Conservation (phyloP, 1,140 invertebrate species). For the Pygmarrhopalites habei region DNA sequence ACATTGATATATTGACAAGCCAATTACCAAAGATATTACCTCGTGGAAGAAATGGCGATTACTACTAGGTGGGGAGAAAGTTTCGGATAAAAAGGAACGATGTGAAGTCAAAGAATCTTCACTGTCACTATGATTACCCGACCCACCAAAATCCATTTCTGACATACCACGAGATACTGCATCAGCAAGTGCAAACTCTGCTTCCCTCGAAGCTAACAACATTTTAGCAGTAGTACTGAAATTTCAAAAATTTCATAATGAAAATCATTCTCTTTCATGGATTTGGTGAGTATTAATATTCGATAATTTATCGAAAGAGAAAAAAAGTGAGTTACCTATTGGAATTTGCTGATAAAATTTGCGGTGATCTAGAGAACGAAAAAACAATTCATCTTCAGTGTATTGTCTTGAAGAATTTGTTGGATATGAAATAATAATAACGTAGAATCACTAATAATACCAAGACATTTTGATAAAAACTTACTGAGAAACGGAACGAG, state of each 20-base stretch:
- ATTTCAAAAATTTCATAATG: background rate
- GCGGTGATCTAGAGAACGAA: no score
- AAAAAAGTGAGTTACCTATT: no score
- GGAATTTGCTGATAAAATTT: conserved; percentile 17
- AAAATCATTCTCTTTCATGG: no score
- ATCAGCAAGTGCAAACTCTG: conserved; percentile 32
- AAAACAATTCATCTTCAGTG: no score
- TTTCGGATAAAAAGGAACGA: conserved; percentile 36
- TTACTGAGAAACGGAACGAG: conserved; percentile 35
- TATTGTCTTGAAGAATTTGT: no score
- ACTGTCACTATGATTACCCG: conserved; percentile 38
- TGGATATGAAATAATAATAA: no score
- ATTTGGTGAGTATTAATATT: background rate
- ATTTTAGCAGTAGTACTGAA: conserved; percentile 33
- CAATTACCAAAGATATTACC: no score
- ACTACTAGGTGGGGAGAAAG: conserved; percentile 32
- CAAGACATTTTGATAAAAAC: no score
- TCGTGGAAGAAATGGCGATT: conserved; percentile 34
- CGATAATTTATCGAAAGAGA: no score
- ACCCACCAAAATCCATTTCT: conserved; percentile 31
- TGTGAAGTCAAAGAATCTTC: conserved; percentile 37
- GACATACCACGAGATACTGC: conserved; percentile 29
- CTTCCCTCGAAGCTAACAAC: conserved; percentile 35
- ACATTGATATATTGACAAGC: background rate
- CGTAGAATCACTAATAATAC: no score